Conservation (phyloP, 2,797 vertebrate genomes). For the Scarus forsteni region DNA sequence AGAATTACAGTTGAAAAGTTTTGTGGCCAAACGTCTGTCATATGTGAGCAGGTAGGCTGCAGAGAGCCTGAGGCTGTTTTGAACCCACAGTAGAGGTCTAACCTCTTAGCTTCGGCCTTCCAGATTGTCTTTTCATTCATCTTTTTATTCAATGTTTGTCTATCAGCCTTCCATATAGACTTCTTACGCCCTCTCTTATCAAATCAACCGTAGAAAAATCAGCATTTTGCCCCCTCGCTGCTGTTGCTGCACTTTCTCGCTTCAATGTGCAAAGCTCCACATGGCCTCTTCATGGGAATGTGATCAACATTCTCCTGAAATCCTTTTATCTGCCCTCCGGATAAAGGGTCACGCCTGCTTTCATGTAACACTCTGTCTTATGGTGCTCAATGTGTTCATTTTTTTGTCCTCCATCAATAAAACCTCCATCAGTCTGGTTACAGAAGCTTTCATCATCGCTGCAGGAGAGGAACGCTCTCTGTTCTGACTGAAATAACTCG, state of each 20-base stretch:
- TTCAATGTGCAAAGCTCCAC: conserved; percentile 60
- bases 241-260: conserved; percentile 44
- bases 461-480: conserved; percentile 4
- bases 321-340: conserved; percentile 69
- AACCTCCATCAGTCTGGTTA: conserved; percentile 4
- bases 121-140: too few relatives aligned
- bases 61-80: too few relatives aligned
- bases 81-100: too few relatives aligned
- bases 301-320: conserved; percentile 52
- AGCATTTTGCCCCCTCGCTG: conserved; percentile 17
- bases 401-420: conserved; percentile 15
- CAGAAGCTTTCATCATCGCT: conserved; percentile 10
- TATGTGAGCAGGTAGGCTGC: too few relatives aligned
- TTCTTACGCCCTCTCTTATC: conserved; percentile 20
- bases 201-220: conserved; percentile 21
- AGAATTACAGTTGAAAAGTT: too few relatives aligned
- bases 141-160: conserved; percentile 28
- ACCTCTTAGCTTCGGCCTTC: too few relatives aligned
- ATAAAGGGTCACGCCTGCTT: conserved; percentile 70
- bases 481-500: conserved; percentile 37
- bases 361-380: conserved; percentile 37
- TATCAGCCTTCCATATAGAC: conserved; percentile 23
- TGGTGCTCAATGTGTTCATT: conserved; percentile 25
- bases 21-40: too few relatives aligned
- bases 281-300: conserved; percentile 54